Conservation (phyloP, 2,797 vertebrate genomes). For the Mallotus villosus region DNA sequence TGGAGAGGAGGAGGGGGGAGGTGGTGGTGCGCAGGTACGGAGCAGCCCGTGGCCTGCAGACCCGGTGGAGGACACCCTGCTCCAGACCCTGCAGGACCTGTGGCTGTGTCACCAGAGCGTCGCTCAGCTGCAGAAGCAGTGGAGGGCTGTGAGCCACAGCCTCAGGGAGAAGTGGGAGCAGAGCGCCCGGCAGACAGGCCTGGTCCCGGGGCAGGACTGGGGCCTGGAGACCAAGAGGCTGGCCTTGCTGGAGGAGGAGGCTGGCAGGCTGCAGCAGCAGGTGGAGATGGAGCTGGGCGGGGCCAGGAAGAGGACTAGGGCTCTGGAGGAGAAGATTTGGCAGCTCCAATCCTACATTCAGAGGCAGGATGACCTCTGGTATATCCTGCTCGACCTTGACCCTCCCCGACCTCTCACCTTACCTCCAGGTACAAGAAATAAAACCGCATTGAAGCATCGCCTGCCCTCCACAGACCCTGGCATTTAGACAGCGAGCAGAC, state of each 20-base stretch:
- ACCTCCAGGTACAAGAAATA: conserved; percentile 9
- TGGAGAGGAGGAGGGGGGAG: background rate
- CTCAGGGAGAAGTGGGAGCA: background rate
- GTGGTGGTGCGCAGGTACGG: background rate
- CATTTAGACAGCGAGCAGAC: conserved; percentile 7
- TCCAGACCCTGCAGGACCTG: conserved; percentile 4
- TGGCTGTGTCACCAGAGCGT: conserved; percentile 1
- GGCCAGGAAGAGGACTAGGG: background rate
- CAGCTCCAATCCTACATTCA: background rate
- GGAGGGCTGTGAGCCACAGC: background rate
- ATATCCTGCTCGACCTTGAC: conserved; percentile 15
- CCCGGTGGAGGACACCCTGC: conserved; percentile 7
- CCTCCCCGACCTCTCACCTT: background rate
- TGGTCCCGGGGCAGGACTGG: too few species aligned
- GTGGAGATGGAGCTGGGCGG: background rate
- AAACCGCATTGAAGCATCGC: background rate
- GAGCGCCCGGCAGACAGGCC: background rate
- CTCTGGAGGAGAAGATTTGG: conserved; percentile 3
- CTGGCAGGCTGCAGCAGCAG: conserved; percentile 3
- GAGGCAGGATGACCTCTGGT: conserved; percentile 23
- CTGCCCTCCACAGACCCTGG: background rate
- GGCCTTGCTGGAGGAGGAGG: conserved; percentile 24
- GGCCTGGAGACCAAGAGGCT: conserved; percentile 9
- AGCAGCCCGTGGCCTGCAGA: background rate
- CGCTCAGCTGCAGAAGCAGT: conserved; percentile 1